Evolutionary conservation across 2,797 vertebrate species (phyloP).

Genomic region (Pseudopleuronectes americanus): DNA sequence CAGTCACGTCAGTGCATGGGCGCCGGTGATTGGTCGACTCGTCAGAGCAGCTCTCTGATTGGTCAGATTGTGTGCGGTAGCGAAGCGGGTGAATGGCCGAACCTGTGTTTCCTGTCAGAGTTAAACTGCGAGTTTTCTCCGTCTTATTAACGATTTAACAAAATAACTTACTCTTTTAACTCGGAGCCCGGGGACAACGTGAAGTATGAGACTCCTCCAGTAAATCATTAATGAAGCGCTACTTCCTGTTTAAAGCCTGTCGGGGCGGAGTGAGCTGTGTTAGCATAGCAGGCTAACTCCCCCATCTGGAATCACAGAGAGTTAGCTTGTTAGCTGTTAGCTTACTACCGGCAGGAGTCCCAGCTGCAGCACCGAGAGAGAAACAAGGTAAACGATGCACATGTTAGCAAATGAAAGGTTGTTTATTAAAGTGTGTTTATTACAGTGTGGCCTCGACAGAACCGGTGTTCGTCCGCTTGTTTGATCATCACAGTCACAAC

Average conservation of each 20-base stretch:
- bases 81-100: conserved; percentile 5
- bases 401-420: too few species aligned
- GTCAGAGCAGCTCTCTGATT: conserved; percentile 34
- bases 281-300: conserved; percentile 51
- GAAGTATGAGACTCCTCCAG: accelerated
- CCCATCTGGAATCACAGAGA: background rate
- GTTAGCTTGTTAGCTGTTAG: conserved; percentile 1
- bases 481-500: too few species aligned
- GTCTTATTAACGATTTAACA: accelerated
- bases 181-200: accelerated
- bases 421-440: background rate
- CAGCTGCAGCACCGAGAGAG: background rate
- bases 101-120: background rate
- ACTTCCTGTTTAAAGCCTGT: background rate
- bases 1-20: background rate
- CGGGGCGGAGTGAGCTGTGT: conserved; percentile 1
- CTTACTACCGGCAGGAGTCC: background rate
- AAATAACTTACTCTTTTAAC: accelerated
- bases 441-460: background rate
- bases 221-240: background rate
- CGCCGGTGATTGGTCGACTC: conserved; percentile 43
- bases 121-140: background rate
- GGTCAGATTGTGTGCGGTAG: conserved; percentile 15
- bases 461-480: too few species aligned
- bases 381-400: conserved; percentile 39